Base-by-base conservation (phyloP, 2,888 invertebrate genomes). In the Ochropacha duplaris region DNA sequence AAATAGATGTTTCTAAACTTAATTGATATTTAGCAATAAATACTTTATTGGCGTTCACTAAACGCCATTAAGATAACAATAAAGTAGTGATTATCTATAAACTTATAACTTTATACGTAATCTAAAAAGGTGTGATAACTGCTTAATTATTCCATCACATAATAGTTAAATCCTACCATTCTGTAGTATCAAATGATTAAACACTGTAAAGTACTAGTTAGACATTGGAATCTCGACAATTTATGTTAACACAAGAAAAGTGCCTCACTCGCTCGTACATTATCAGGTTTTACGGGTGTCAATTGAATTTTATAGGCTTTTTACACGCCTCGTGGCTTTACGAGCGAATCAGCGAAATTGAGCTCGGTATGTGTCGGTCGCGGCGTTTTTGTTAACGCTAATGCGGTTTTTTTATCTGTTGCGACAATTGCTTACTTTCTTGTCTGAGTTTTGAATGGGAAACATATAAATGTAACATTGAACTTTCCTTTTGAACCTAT, bases 251-350 rank as follows among this genome's bases (percentile, higher is more conserved):
- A 73, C 67, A 66, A 65, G 68, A 63, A 67, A 74, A 77, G 65
- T 64, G 59, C 50, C 60, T 49, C 54, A 54, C 56, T 68, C 65
- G 67, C 61, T 61, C 71, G 65, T 78, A 79, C 79, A 79, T 83
- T 79, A 81, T 76, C 74, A 61, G 68, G 72, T 78, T 82, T 83
- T 79, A 81, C 79, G 74, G 81, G 75, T 86, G 86, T 86, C 88
- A 87, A 88, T 88, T 87, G 89, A 85, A 84, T 87, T 89, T 89
- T 88, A 89, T 85, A 78, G 82, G 76, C 77, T 72, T 86, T 87
- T 88, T 85, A 85, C 84, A 87, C 83, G 84, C 76, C 67, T 72
- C 68, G 72, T 81, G 81, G 64, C 61, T 89, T 89, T 88, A 90
- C 88, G 89, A 89, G 76, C 81, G 72, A 69, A 78, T 78, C 74